Conservation (phyloP, 2,113 vertebrate genomes). For the Sebastes fasciatus region DNA sequence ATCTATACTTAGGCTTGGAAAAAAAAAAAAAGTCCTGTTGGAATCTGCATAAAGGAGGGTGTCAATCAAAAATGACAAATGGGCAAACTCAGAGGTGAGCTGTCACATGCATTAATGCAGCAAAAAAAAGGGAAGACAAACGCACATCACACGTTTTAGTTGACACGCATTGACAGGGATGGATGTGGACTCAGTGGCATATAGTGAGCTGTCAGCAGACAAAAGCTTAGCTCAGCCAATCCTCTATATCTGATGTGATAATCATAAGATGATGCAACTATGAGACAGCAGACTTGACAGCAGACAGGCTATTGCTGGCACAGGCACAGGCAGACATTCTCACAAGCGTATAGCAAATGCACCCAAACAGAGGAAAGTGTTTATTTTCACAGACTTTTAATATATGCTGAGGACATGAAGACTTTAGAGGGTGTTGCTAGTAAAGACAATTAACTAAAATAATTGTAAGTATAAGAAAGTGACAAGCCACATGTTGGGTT, state of each 20-base stretch:
- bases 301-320: constrained; percentile 32
- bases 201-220: constrained; percentile 40
- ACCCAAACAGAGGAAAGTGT: constrained; percentile 12
- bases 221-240: constrained; percentile 47
- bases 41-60: constrained; percentile 33
- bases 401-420: not conserved
- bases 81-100: constrained; percentile 24
- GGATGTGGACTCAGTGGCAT: constrained; percentile 35
- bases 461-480: no score
- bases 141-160: constrained; percentile 32
- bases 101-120: not conserved
- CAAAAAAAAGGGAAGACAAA: constrained; percentile 21
- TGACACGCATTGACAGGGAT: constrained; percentile 45
- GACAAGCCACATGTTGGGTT: not conserved
- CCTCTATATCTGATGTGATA: constrained; percentile 63
- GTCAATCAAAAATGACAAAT: constrained; percentile 15
- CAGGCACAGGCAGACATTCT: constrained; percentile 11
- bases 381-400: not conserved
- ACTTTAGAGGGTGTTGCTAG: no score
- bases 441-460: not conserved
- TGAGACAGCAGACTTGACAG: constrained; percentile 50
- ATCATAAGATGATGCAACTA: constrained; percentile 60
- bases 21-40: not conserved
- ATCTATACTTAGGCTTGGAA: constrained; percentile 60
- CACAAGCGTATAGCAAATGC: constrained; percentile 20